A percentile compares a stretch with the other conserved stretches of the same genome.
Conservation (phyloP, 2,797 vertebrate genomes). For the Rhinophrynus dorsalis region DNA sequence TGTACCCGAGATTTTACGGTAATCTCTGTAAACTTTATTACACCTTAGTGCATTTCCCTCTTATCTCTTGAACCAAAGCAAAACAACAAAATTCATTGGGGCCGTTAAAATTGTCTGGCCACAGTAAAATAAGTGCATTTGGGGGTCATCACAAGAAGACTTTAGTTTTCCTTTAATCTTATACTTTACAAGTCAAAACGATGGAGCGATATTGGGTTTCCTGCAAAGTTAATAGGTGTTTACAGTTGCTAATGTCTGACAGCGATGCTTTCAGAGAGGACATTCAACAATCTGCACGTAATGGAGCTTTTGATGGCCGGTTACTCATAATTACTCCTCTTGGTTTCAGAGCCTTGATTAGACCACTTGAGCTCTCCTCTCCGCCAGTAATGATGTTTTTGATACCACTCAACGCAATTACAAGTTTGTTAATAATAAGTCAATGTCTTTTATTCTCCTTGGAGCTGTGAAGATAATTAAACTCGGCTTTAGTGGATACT, state of each 20-base stretch:
- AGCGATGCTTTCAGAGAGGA: neutral
- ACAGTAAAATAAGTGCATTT: too few relatives aligned
- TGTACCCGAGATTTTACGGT: too few relatives aligned
- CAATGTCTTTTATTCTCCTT: constrained; percentile 6
- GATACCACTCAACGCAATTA: constrained; percentile 17
- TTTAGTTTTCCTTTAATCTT: too few relatives aligned
- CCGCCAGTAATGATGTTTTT: constrained; percentile 2
- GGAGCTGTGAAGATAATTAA: constrained; percentile 23
- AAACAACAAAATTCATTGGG: too few relatives aligned
- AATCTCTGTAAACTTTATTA: too few relatives aligned
- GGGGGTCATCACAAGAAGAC: too few relatives aligned
- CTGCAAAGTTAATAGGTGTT: constrained; percentile 19
- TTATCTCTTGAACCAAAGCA: too few relatives aligned
- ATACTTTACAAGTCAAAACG: too few relatives aligned
- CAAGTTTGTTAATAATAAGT: constrained; percentile 11
- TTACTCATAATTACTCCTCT: constrained; percentile 4
- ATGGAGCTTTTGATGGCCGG: neutral
- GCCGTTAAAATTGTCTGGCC: too few relatives aligned
- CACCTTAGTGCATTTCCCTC: too few relatives aligned
- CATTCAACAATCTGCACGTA: neutral
- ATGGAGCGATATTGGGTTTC: too few relatives aligned
- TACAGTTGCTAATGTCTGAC: constrained; percentile 1
- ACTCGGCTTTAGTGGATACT: neutral
- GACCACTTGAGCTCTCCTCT: constrained; percentile 14
- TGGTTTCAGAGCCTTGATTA: neutral